Conservation (phyloP, 2,888 invertebrate genomes). For the Idaea biselata region DNA sequence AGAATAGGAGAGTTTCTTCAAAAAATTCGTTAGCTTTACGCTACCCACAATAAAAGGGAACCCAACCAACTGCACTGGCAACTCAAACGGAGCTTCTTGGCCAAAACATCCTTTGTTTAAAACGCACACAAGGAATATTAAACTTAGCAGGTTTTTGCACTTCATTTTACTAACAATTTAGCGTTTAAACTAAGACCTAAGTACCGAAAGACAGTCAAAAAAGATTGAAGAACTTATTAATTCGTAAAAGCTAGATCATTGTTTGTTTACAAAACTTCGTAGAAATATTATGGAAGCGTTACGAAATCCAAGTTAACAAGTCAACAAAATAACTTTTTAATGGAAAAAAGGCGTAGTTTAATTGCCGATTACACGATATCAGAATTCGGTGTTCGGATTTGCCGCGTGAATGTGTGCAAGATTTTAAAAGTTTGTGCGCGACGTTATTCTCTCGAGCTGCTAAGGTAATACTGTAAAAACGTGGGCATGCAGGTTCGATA, state of each 20-base stretch:
- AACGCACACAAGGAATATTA: conserved; percentile 7
- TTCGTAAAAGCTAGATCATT: too few species aligned
- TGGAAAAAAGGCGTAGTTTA: not conserved
- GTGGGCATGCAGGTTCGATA: conserved; percentile 14
- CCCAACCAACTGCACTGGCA: conserved; percentile 92
- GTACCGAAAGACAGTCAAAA: too few species aligned
- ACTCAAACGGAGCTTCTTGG: conserved; percentile 82
- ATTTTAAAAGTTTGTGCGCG: conserved; percentile 3
- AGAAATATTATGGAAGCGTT: not conserved
- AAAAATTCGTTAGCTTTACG: conserved; percentile 89
- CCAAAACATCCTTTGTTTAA: conserved; percentile 2
- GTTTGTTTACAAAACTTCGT: too few species aligned
- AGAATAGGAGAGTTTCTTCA: conserved; percentile 91
- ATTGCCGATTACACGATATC: not conserved
- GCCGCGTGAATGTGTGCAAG: not conserved
- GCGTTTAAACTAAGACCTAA: not conserved
- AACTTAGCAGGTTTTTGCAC: not conserved
- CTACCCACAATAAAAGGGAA: conserved; percentile 91
- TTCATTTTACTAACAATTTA: not conserved
- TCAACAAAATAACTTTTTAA: too few species aligned
- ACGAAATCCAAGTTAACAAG: too few species aligned
- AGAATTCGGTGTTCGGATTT: not conserved
- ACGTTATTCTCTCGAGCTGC: conserved; percentile 39
- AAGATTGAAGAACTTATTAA: too few species aligned
- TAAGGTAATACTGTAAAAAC: conserved; percentile 48